A percentile compares a stretch with the other conserved stretches of the same genome.
Evolutionary conservation across 2,113 vertebrate species (phyloP).

Genomic region (Melanerpes aurifrons): DNA sequence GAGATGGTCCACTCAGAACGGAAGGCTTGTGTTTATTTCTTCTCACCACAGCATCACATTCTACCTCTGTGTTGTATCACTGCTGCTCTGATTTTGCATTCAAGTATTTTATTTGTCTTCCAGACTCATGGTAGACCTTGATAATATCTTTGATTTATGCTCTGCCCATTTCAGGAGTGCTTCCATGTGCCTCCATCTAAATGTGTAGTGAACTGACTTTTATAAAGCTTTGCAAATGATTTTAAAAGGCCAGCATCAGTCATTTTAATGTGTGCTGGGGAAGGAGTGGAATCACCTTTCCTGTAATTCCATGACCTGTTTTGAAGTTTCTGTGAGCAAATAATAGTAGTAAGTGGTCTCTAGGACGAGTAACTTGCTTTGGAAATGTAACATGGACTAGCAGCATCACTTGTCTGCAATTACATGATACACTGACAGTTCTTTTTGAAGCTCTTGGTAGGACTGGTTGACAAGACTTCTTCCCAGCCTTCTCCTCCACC

Average conservation of each 20-base stretch:
- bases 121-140: background rate
- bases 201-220: constrained; percentile 38
- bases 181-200: constrained; percentile 31
- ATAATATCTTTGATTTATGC: constrained; percentile 42
- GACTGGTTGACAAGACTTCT: background rate
- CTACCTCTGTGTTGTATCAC: background rate
- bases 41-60: background rate
- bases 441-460: background rate
- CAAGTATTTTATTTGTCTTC: constrained; percentile 10
- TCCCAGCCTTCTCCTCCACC: background rate
- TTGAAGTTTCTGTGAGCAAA: background rate
- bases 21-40: constrained; percentile 9
- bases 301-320: constrained; percentile 20
- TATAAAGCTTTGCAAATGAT: constrained; percentile 17
- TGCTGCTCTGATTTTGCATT: background rate
- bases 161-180: constrained; percentile 12
- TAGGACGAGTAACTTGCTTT: background rate
- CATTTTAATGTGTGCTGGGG: constrained; percentile 22
- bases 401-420: background rate
- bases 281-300: constrained; percentile 25
- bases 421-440: background rate
- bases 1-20: constrained; percentile 4
- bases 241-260: constrained; percentile 38
- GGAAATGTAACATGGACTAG: background rate
- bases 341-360: background rate